These are phyloP conservation scores for Chaetodon auriga DNA, from an alignment of 2,113 vertebrate species.

Conservation along the genomic window DNA sequence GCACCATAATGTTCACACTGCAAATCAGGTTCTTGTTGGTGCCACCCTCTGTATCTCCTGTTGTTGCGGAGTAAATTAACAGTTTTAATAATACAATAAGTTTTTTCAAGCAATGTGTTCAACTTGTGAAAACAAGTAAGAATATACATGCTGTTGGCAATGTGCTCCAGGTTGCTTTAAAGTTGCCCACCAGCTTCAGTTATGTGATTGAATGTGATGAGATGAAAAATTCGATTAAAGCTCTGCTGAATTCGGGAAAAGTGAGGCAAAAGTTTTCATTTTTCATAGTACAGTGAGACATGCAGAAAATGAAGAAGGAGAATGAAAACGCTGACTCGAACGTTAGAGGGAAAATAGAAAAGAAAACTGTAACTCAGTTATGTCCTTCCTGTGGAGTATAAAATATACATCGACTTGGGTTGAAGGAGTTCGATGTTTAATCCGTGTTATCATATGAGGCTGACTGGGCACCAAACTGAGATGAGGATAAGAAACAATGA, in stretches of 20 bases:
- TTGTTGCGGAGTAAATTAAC: conserved; percentile 1
- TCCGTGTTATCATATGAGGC: conserved; percentile 12
- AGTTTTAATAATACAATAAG: conserved; percentile 92
- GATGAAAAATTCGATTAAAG: conserved; percentile 80
- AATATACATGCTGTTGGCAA: conserved; percentile 59
- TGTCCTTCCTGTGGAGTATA: conserved; percentile 32
- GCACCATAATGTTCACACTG: neutral
- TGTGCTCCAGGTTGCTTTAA: conserved; percentile 68
- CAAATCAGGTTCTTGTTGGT: neutral
- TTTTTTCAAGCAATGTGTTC: conserved; percentile 89
- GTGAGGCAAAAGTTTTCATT: conserved; percentile 54
- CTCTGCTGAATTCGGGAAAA: conserved; percentile 65
- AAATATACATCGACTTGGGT: conserved; percentile 43
- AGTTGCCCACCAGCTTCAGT: conserved; percentile 70
- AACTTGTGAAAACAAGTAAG: conserved; percentile 64
- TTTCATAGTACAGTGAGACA: conserved; percentile 43
- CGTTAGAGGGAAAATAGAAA: conserved; percentile 25
- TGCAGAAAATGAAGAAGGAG: conserved; percentile 61
- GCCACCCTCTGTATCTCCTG: neutral
- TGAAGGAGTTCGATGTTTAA: conserved; percentile 33
- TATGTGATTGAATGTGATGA: conserved; percentile 71
- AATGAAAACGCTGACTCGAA: conserved; percentile 48
- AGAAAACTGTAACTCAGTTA: conserved; percentile 34
- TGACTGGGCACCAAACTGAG: conserved; percentile 42
- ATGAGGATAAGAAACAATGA: conserved; percentile 47